These are phyloP conservation scores for Drosophila subobscura DNA, from an alignment of 1,140 invertebrate species.

Conservation along the genomic window DNA sequence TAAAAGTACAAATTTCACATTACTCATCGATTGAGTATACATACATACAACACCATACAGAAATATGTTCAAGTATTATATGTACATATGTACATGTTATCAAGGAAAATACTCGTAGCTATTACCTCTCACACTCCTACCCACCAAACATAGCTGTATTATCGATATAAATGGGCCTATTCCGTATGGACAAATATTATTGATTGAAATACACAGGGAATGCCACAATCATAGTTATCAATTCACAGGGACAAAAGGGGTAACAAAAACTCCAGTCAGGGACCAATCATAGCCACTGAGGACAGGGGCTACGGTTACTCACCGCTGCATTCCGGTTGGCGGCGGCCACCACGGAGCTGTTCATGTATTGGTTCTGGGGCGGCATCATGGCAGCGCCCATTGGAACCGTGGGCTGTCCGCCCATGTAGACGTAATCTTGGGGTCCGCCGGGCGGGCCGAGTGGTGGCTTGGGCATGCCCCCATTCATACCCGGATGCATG, in stretches of 20 bases:
- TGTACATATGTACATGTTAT: too few species aligned
- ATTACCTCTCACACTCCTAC: too few species aligned
- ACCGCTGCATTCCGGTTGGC: constrained; percentile 82
- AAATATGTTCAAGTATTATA: too few species aligned
- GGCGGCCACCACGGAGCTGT: constrained; percentile 73
- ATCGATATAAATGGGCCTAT: neutral
- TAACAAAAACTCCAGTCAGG: too few species aligned
- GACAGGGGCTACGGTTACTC: constrained; percentile 33
- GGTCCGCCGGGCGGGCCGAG: constrained; percentile 65
- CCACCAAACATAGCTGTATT: too few species aligned
- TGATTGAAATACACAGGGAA: constrained; percentile 3
- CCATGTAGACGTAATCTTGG: constrained; percentile 77
- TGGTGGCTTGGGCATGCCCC: constrained; percentile 75
- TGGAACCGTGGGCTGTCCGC: constrained; percentile 70
- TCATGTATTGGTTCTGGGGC: constrained; percentile 81
- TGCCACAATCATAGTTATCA: constrained; percentile 14
- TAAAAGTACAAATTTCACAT: too few species aligned
- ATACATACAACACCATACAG: too few species aligned
- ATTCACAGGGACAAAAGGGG: too few species aligned
- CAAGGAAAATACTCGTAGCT: too few species aligned
- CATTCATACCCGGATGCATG: constrained; percentile 80
- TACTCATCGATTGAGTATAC: too few species aligned
- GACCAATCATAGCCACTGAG: neutral
- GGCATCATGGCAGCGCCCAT: constrained; percentile 76
- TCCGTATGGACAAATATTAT: constrained; percentile 11